Evolutionary conservation across 2,888 invertebrate species (phyloP).

Genomic region (Drosophila algonquin): DNA sequence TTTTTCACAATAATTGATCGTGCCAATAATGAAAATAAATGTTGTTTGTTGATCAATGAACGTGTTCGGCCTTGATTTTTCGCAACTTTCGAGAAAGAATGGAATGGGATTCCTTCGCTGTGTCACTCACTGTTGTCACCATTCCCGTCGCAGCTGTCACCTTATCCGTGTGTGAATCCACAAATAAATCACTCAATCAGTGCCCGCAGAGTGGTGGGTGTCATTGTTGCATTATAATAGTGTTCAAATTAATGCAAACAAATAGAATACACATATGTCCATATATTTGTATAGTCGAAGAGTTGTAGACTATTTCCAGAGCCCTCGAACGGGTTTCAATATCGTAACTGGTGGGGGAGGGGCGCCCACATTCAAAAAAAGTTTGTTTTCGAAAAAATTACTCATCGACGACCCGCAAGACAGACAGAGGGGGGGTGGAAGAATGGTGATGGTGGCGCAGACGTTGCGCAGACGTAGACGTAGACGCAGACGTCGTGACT

Average conservation of each 20-base stretch:
- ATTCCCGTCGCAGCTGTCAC: neutral
- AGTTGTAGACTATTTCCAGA: slow-evolving; percentile 14
- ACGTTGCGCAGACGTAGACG: slow-evolving; percentile 63
- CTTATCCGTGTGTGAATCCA: slow-evolving; percentile 5
- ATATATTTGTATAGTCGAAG: neutral
- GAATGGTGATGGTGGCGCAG: slow-evolving; percentile 37
- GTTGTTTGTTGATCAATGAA: neutral
- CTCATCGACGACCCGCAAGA: slow-evolving; percentile 32
- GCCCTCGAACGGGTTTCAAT: slow-evolving; percentile 18
- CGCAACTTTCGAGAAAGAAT: slow-evolving; percentile 10
- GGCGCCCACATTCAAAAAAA: slow-evolving; percentile 27
- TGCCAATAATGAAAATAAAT: neutral
- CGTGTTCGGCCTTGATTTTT: slow-evolving; percentile 1
- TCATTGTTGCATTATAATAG: slow-evolving; percentile 48
- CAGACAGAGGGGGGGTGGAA: slow-evolving; percentile 1
- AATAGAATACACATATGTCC: neutral
- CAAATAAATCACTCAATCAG: slow-evolving; percentile 35
- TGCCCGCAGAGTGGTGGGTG: slow-evolving; percentile 35
- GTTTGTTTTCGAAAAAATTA: slow-evolving; percentile 26
- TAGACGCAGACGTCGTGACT: slow-evolving; percentile 58
- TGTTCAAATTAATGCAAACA: slow-evolving; percentile 1
- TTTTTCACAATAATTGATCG: neutral
- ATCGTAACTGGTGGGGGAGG: neutral
- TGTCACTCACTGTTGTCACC: neutral
- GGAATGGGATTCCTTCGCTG: slow-evolving; percentile 10